Conservation (phyloP, 2,888 invertebrate species). For the Ornithoptera alexandrae region DNA sequence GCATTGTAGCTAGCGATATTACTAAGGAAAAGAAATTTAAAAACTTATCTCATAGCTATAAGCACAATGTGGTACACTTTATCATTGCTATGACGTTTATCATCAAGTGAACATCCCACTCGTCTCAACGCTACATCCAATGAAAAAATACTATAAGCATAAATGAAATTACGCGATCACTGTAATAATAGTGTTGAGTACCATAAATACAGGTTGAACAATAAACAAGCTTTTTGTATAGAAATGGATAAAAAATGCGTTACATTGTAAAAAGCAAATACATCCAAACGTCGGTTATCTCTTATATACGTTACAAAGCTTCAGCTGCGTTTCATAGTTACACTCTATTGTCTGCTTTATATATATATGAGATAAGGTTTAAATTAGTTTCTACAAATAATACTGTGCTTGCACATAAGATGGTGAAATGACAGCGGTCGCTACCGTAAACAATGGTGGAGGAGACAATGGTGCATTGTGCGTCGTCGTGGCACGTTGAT, state of each 20-base stretch:
- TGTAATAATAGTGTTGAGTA: neutral
- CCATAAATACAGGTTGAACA: neutral
- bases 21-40: too few relatives aligned
- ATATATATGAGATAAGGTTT: neutral
- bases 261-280: slow-evolving; percentile 25
- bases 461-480: slow-evolving; percentile 62
- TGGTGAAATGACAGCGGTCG: slow-evolving; percentile 17
- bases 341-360: slow-evolving; percentile 7
- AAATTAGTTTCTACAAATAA: slow-evolving; percentile 3
- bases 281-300: slow-evolving; percentile 19
- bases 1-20: too few relatives aligned
- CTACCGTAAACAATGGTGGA: slow-evolving; percentile 46
- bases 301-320: slow-evolving; percentile 9
- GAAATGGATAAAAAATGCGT: slow-evolving; percentile 7
- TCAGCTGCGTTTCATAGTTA: slow-evolving; percentile 18
- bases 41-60: too few relatives aligned
- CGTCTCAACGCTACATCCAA: too few relatives aligned
- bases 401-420: slow-evolving; percentile 4
- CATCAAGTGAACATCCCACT: too few relatives aligned
- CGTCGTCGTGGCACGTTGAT: slow-evolving; percentile 37
- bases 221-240: neutral
- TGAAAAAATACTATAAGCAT: neutral
- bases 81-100: too few relatives aligned
- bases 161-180: too few relatives aligned
- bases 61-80: too few relatives aligned